phyloP scores from a whole-genome alignment of 2,113 vertebrate genomes.

The Ailurus styani region DNA sequence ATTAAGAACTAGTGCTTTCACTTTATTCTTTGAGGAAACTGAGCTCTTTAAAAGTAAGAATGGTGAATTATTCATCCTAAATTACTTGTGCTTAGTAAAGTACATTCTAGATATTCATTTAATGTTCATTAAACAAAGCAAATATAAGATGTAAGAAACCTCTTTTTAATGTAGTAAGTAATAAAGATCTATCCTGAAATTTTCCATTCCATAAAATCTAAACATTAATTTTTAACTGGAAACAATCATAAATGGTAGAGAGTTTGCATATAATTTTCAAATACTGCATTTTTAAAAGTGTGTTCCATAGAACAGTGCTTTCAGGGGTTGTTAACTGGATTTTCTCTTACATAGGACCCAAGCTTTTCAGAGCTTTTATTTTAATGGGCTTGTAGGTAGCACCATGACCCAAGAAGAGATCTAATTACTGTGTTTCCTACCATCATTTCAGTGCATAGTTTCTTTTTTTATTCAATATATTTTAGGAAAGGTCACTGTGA shows the following conservation, averaged over 20 bases:
- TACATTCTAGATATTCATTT: background rate
- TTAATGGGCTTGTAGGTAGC: background rate
- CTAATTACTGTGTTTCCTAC: background rate
- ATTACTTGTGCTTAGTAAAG: background rate
- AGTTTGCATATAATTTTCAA: background rate
- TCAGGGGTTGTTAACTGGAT: background rate
- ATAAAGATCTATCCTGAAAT: background rate
- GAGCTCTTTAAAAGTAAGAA: background rate
- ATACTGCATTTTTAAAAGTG: background rate
- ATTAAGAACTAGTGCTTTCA: background rate
- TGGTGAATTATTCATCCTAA: background rate
- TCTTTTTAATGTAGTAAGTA: background rate
- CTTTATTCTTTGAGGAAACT: background rate
- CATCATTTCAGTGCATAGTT: background rate
- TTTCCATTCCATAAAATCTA: background rate
- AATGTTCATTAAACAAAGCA: background rate
- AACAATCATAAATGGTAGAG: background rate
- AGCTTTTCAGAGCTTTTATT: background rate
- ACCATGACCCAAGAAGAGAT: background rate
- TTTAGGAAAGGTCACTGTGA: background rate
- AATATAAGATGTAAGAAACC: background rate
- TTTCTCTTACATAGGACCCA: background rate
- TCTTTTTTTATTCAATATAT: background rate
- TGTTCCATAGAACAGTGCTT: background rate
- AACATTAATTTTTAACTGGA: background rate